A percentile compares a stretch with the other conserved stretches of the same genome.
Evolutionary conservation across 2,113 vertebrate species (phyloP).

Genomic region (Lepidothrix coronata): DNA sequence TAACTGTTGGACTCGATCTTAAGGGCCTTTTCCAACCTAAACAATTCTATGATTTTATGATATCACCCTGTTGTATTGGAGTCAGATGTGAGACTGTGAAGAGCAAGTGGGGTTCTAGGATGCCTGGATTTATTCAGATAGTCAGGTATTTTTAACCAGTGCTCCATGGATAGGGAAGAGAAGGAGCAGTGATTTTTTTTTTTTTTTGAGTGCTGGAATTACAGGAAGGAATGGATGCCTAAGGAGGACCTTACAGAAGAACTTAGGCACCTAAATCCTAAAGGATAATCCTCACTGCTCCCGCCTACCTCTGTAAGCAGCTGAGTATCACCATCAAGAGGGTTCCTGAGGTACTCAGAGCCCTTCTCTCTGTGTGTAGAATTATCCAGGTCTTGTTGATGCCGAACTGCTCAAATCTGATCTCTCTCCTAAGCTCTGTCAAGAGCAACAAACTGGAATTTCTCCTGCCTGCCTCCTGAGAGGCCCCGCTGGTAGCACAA

Average conservation of each 20-base stretch:
- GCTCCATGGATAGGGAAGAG: neutral
- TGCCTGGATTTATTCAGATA: neutral
- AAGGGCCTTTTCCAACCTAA: neutral
- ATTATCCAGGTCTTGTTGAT: slow-evolving; percentile 25
- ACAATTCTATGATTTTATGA: neutral
- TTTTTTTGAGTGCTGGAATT: neutral
- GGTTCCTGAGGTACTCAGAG: slow-evolving; percentile 37
- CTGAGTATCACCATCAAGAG: slow-evolving; percentile 49
- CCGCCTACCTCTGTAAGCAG: neutral
- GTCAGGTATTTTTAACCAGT: neutral
- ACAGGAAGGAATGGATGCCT: neutral
- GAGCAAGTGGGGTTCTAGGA: neutral
- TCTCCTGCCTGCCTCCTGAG: slow-evolving; percentile 8
- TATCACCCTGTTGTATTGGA: neutral
- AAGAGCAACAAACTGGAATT: neutral
- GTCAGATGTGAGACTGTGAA: neutral
- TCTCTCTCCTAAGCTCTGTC: slow-evolving; percentile 38
- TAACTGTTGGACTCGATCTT: neutral
- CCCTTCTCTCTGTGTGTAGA: neutral
- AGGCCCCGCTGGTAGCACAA: slow-evolving; percentile 11
- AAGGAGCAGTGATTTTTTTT: neutral
- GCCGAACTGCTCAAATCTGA: slow-evolving; percentile 35
- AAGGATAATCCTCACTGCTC: slow-evolving; percentile 33
- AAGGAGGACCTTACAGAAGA: neutral
- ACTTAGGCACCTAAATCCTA: slow-evolving; percentile 24